Evolutionary conservation across 2,797 vertebrate genomes (phyloP).

Genomic region (Sebastes variabilis): DNA sequence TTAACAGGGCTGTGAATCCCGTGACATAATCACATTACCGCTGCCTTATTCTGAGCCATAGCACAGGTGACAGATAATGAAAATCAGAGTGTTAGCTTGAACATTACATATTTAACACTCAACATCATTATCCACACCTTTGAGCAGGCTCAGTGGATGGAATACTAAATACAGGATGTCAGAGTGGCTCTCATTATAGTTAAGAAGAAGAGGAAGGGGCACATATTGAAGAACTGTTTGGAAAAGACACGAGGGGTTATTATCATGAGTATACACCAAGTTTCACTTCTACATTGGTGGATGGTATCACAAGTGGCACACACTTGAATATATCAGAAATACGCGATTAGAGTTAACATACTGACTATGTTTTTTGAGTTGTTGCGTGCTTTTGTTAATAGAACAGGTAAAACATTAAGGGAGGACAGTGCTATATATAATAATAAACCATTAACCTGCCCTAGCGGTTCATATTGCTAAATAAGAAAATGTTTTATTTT

Average conservation of each 20-base stretch:
- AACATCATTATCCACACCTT: slow-evolving; percentile 12
- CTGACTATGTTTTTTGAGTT: background rate
- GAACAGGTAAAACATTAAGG: background rate
- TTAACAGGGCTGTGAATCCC: background rate
- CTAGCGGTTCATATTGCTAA: background rate
- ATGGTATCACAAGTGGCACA: background rate
- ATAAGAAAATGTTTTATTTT: background rate
- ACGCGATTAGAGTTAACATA: background rate
- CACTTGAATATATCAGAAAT: background rate
- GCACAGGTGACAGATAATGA: background rate
- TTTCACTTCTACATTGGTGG: background rate
- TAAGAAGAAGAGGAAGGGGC: background rate
- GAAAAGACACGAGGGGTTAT: background rate
- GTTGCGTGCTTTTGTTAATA: background rate
- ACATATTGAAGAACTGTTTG: background rate
- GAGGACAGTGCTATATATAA: background rate
- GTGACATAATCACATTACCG: slow-evolving; percentile 1
- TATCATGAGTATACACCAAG: background rate
- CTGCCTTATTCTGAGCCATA: background rate
- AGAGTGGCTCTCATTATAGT: background rate
- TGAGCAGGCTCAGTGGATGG: background rate
- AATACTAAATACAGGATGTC: background rate
- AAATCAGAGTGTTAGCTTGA: slow-evolving; percentile 11
- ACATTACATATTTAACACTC: slow-evolving; percentile 4
- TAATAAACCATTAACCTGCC: background rate